These are phyloP conservation scores for Musca vetustissima DNA, from an alignment of 1,140 invertebrate genomes.

Conservation along the genomic window DNA sequence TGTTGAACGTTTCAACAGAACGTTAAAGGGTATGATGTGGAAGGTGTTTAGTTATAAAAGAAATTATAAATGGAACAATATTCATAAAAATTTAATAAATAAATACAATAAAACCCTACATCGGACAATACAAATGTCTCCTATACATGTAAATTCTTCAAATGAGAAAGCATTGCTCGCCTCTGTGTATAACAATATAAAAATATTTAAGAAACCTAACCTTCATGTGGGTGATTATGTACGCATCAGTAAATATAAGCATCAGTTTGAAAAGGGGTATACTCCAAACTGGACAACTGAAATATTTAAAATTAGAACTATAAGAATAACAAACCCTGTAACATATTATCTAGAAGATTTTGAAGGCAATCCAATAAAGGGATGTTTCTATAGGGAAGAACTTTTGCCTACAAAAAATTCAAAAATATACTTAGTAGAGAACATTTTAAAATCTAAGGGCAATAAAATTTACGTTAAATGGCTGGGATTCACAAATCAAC, in stretches of 20 bases:
- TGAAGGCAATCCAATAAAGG: constrained; percentile 39
- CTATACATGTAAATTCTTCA: constrained; percentile 42
- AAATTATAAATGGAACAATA: constrained; percentile 53
- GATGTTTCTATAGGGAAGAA: constrained; percentile 51
- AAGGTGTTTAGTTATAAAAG: constrained; percentile 55
- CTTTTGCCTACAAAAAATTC: constrained; percentile 42
- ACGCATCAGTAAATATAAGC: constrained; percentile 52
- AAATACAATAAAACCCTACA: constrained; percentile 56
- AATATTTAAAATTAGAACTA: constrained; percentile 49
- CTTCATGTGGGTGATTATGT: constrained; percentile 46
- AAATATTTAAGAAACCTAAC: constrained; percentile 31
- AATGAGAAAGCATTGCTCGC: constrained; percentile 42
- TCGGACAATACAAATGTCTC: constrained; percentile 54
- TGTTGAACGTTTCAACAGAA: constrained; percentile 57
- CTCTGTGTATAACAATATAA: constrained; percentile 36
- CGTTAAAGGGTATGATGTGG: constrained; percentile 55
- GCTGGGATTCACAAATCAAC: constrained; percentile 41
- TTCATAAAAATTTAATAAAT: constrained; percentile 46
- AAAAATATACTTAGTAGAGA: constrained; percentile 49
- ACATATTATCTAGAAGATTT: constrained; percentile 49
- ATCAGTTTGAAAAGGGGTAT: constrained; percentile 54
- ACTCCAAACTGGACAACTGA: constrained; percentile 55
- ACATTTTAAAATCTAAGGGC: constrained; percentile 37
- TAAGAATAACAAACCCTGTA: constrained; percentile 43
- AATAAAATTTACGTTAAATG: constrained; percentile 51